Base-by-base conservation (phyloP, 23 tunicate genomes). In the Ascidia mentula region DNA sequence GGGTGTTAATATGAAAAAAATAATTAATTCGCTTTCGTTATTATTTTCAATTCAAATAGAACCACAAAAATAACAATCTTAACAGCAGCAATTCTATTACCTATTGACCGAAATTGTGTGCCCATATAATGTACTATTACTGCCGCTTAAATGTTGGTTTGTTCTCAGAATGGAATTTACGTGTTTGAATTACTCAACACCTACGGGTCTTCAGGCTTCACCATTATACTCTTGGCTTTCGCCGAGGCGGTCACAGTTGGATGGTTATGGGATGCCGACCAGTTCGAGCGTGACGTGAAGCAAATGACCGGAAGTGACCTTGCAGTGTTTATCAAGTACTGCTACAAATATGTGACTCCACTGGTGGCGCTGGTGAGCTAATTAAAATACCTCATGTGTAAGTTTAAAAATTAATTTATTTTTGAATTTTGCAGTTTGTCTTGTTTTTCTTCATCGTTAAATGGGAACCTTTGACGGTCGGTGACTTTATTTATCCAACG, bases 391-490 rank as follows among this genome's bases (percentile, higher is more conserved):
- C n/a, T n/a, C n/a, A 18, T 15, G 18, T 17, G 18, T 15, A 45
- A 15, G n/a, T n/a, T n/a, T n/a, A n/a, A n/a, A n/a, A n/a, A n/a
- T n/a, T n/a, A 45, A 45, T n/a, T n/a, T n/a, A n/a, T n/a, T n/a
- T n/a, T n/a, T n/a, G n/a, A n/a, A n/a, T 42, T 42, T 42, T 12
- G 12, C 15, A 42, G 53, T 42, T 42, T 15, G 53, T 42, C 53
- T 42, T 42, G 53, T 12, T 42, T 42, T 42, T 42, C 53, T 42
- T 42, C 53, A 42, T 42, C 39, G 13, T 71, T 36, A 18, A 71
- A 71, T 71, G 74, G 74, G 74, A 71, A 71, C 74, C 74, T 28
- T 31, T 71, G 35, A 71, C 38, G 1, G 30, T 71, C 30, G 74
- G 35, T 20, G 34, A 71, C 32, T 71, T 28, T 36, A 36, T 71